A percentile compares a stretch with the other conserved stretches of the same genome.
Evolutionary conservation across 2,797 vertebrate genomes (phyloP).

Genomic region (Dryobates pubescens): DNA sequence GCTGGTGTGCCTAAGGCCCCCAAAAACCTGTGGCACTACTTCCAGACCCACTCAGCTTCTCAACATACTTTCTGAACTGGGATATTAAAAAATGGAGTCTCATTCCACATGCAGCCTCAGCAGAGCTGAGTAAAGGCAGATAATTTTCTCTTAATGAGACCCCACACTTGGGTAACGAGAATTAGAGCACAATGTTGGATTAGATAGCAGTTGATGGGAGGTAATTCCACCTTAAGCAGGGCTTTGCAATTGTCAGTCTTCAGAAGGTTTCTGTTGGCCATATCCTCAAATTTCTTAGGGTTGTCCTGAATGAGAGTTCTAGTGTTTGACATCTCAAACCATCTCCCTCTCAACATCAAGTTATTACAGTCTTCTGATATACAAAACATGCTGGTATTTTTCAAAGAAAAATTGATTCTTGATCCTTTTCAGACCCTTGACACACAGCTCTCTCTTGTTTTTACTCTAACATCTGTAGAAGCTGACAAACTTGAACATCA

Average conservation of each 20-base stretch:
- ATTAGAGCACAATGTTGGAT: not conserved
- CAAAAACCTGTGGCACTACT: not conserved
- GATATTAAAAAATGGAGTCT: not conserved
- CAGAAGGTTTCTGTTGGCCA: not conserved
- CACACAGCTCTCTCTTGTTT: too few species aligned
- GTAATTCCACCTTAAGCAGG: not conserved
- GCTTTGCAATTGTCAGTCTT: not conserved
- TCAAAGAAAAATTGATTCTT: not conserved
- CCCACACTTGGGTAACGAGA: not conserved
- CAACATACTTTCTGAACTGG: not conserved
- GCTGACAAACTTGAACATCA: not conserved
- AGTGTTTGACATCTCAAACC: not conserved
- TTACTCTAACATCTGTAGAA: not conserved
- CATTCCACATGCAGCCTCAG: not conserved
- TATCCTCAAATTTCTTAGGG: not conserved
- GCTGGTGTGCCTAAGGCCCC: not conserved
- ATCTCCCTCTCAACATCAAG: not conserved
- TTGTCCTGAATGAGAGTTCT: not conserved
- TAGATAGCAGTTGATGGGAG: not conserved
- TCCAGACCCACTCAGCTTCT: not conserved
- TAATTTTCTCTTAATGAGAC: not conserved
- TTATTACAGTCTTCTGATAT: not conserved
- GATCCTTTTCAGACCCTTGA: not conserved
- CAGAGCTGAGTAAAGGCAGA: not conserved
- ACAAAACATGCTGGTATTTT: not conserved